Evolutionary conservation across 2,888 invertebrate genomes (phyloP).

Genomic region (Yponomeuta malinellus): DNA sequence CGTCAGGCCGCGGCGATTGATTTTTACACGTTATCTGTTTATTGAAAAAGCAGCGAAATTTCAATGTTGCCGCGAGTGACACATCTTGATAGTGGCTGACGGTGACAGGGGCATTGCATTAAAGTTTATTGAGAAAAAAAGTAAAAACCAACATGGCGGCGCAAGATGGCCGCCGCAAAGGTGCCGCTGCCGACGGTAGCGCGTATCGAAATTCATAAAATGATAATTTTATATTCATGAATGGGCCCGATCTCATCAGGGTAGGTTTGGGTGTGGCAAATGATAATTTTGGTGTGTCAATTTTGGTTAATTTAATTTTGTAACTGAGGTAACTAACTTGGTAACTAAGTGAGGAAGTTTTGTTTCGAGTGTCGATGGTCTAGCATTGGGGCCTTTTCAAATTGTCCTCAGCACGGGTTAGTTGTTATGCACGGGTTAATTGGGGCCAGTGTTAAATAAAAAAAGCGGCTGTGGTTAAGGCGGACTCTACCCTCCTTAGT

Average conservation of each 20-base stretch:
- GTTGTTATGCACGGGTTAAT: too few relatives aligned
- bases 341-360: too few relatives aligned
- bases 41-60: conserved; percentile 18
- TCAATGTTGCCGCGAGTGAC: conserved; percentile 35
- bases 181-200: conserved; percentile 57
- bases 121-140: conserved; percentile 45
- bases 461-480: too few relatives aligned
- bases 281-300: conserved; percentile 6
- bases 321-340: too few relatives aligned
- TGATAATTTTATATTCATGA: conserved; percentile 73
- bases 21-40: too few relatives aligned
- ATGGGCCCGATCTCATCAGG: not conserved
- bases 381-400: too few relatives aligned
- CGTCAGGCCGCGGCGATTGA: not conserved
- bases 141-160: conserved; percentile 62
- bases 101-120: conserved; percentile 66
- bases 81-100: conserved; percentile 50
- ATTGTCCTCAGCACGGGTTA: too few relatives aligned
- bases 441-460: too few relatives aligned
- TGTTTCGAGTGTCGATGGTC: too few relatives aligned
- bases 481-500: too few relatives aligned
- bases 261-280: not conserved
- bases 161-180: conserved; percentile 68
- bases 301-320: not conserved
- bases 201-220: conserved; percentile 64